Evolutionary conservation across 2,888 invertebrate species (phyloP).

Genomic region (Linyphia triangularis): DNA sequence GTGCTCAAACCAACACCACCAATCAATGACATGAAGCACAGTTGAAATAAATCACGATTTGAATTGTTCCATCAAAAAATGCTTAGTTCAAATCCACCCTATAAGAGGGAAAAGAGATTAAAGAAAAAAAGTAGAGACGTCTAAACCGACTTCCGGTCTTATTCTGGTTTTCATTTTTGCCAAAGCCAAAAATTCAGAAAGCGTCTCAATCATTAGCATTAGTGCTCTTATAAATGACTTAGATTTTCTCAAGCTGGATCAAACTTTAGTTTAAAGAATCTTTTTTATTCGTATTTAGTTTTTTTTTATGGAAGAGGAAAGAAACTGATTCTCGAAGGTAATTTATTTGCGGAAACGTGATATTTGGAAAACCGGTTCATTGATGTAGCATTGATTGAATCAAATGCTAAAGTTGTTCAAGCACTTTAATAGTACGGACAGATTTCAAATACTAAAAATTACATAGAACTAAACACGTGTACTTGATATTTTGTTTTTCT

Average conservation of each 20-base stretch:
- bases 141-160: constrained; percentile 48
- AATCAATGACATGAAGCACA: constrained; percentile 61
- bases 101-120: constrained; percentile 47
- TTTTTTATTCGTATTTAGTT: constrained; percentile 8
- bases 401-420: background rate
- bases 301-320: constrained; percentile 44
- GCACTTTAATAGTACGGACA: no score
- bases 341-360: constrained; percentile 45
- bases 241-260: constrained; percentile 54
- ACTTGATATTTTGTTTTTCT: no score
- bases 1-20: constrained; percentile 14
- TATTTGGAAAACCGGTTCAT: constrained; percentile 20
- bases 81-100: constrained; percentile 58
- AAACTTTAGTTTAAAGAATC: constrained; percentile 55
- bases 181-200: constrained; percentile 53
- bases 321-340: constrained; percentile 5
- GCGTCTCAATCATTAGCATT: constrained; percentile 66
- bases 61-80: constrained; percentile 66
- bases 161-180: constrained; percentile 54
- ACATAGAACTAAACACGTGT: no score
- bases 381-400: constrained; percentile 27
- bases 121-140: constrained; percentile 51
- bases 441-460: no score
- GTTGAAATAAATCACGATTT: constrained; percentile 66
- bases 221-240: constrained; percentile 66